Percentiles rank a stretch among this genome's conserved stretches.
These are phyloP conservation scores for Trachelus iudaicus DNA, from an alignment of 2,888 invertebrate species.

Conservation along the genomic window DNA sequence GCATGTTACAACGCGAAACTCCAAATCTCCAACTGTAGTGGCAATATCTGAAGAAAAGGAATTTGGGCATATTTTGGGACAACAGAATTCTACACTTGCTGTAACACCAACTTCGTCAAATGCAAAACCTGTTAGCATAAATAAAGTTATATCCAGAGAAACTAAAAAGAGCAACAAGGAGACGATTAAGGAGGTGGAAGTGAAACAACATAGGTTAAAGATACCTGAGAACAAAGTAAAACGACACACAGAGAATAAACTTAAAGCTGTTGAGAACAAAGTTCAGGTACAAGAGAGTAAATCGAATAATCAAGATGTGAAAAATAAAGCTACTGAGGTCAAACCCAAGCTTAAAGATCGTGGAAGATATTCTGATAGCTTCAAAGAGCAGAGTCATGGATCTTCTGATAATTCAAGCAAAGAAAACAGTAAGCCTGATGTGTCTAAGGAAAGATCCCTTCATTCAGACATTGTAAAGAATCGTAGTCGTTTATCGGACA, in stretches of 20 bases:
- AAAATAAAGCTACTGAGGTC: constrained; percentile 6
- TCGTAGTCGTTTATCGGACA: constrained; percentile 21
- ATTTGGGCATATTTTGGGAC: constrained; percentile 14
- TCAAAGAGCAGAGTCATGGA: constrained; percentile 23
- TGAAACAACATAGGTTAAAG: constrained; percentile 26
- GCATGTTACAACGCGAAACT: constrained; percentile 50
- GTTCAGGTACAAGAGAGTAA: constrained; percentile 3
- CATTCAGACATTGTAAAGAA: constrained; percentile 13
- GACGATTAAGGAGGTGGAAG: constrained; percentile 26
- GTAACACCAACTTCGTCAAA: constrained; percentile 4
- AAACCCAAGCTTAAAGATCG: constrained; percentile 16
- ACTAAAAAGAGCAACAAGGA: constrained; percentile 4
- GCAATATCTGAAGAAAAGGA: constrained; percentile 11
- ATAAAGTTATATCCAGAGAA: constrained; percentile 20
- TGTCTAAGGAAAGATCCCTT: constrained; percentile 33
- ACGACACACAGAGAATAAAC: constrained; percentile 15
- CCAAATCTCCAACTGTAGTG: constrained; percentile 24
- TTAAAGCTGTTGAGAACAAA: constrained; percentile 22
- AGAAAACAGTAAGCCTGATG: constrained; percentile 54
- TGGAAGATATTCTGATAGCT: constrained; percentile 14
- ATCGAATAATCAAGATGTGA: neutral
- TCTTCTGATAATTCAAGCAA: constrained; percentile 48
- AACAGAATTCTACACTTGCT: constrained; percentile 11
- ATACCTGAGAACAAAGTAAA: constrained; percentile 22
- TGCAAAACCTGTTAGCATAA: constrained; percentile 10